Evolutionary conservation across 2,888 invertebrate species (phyloP).

Genomic region (Ryuthela nishihirai): DNA sequence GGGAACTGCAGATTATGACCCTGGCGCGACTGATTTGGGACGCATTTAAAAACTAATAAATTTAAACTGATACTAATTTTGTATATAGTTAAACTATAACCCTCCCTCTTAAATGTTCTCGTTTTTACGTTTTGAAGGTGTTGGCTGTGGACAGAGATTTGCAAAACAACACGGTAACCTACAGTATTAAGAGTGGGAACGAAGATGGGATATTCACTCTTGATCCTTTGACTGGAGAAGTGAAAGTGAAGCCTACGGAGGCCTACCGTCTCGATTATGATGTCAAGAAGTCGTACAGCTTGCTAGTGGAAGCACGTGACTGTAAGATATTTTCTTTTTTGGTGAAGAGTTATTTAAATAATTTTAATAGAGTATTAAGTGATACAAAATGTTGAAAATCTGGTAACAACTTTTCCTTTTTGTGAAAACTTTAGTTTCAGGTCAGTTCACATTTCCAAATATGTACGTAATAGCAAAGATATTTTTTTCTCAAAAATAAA

Average conservation of each 20-base stretch:
- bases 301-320: conserved; percentile 45
- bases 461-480: too few species aligned
- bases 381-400: neutral
- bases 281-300: conserved; percentile 42
- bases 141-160: conserved; percentile 46
- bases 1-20: too few species aligned
- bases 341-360: neutral
- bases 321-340: conserved; percentile 35
- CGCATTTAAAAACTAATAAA: too few species aligned
- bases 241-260: conserved; percentile 45
- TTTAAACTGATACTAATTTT: too few species aligned
- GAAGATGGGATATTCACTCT: conserved; percentile 52
- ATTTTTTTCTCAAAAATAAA: too few species aligned
- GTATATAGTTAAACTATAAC: too few species aligned
- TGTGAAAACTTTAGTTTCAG: too few species aligned
- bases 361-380: neutral
- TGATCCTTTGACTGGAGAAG: conserved; percentile 50
- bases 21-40: too few species aligned
- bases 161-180: conserved; percentile 45
- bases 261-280: conserved; percentile 44
- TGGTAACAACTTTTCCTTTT: too few species aligned
- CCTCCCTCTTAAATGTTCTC: neutral
- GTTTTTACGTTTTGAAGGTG: conserved; percentile 43
- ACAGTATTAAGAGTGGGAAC: conserved; percentile 48
- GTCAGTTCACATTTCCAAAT: too few species aligned